Conservation (phyloP, 2,797 vertebrate genomes). For the Corythornis leucogaster region DNA sequence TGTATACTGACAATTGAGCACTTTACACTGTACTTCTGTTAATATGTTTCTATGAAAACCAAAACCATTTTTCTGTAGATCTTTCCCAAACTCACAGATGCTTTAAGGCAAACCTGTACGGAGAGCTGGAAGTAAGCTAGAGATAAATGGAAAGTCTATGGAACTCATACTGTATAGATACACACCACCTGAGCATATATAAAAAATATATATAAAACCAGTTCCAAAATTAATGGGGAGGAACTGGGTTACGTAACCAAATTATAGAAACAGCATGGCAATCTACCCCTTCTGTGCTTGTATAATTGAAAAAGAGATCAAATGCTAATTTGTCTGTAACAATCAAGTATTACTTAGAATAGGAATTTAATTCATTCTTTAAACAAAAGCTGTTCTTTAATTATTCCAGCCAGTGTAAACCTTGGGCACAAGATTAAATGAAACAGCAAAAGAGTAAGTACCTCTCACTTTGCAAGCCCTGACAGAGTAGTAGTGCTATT, state of each 20-base stretch:
- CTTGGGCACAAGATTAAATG: constrained; percentile 62
- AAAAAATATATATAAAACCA: background rate
- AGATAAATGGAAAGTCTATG: background rate
- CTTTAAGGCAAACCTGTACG: background rate
- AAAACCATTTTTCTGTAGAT: background rate
- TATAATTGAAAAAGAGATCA: constrained; percentile 65
- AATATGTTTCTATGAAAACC: background rate
- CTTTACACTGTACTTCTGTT: background rate
- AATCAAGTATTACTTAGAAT: constrained; percentile 47
- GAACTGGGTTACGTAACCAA: constrained; percentile 59
- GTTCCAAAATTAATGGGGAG: constrained; percentile 60
- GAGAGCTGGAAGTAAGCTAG: background rate
- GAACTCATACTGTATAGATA: background rate
- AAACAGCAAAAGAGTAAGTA: constrained; percentile 9
- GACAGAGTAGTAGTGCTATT: constrained; percentile 44
- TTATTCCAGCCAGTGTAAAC: constrained; percentile 50
- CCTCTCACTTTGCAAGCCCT: constrained; percentile 35
- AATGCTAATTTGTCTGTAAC: constrained; percentile 60
- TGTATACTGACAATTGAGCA: background rate
- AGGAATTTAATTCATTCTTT: constrained; percentile 64
- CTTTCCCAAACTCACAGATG: background rate
- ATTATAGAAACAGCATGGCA: constrained; percentile 49
- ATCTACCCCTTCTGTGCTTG: background rate
- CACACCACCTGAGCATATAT: background rate
- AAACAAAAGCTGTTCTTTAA: constrained; percentile 69